Conservation (phyloP, 2,888 invertebrate genomes). For the Apamea anceps region DNA sequence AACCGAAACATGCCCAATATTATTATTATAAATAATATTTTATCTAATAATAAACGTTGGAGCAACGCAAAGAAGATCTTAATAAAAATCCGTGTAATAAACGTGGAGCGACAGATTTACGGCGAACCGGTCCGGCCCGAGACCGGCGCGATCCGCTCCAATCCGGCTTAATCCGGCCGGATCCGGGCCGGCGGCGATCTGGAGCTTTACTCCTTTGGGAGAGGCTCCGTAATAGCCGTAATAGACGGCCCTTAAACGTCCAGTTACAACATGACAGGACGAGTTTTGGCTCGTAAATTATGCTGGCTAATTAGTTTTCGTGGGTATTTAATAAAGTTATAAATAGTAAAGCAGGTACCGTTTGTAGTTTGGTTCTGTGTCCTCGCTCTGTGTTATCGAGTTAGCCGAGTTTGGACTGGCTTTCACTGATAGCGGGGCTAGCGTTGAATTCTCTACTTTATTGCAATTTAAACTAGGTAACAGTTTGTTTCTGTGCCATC, state of each 20-base stretch:
- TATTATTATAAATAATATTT: conserved; percentile 62
- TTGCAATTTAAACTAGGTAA: not conserved
- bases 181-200: conserved; percentile 69
- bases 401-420: conserved; percentile 20
- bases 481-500: not conserved
- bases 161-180: conserved; percentile 71
- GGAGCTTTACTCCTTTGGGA: conserved; percentile 68
- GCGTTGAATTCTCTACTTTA: conserved; percentile 4
- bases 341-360: conserved; percentile 57
- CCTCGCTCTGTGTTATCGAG: conserved; percentile 31
- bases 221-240: conserved; percentile 63
- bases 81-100: conserved; percentile 77
- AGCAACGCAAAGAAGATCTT: conserved; percentile 67
- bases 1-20: conserved; percentile 63
- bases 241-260: conserved; percentile 65
- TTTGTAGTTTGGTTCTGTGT: conserved; percentile 26
- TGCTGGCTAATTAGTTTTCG: conserved; percentile 66
- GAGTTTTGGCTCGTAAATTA: conserved; percentile 64
- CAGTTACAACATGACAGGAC: conserved; percentile 61
- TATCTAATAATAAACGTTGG: conserved; percentile 62
- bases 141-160: conserved; percentile 72
- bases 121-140: conserved; percentile 68
- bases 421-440: not conserved
- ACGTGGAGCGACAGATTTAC: conserved; percentile 76
- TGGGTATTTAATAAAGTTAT: conserved; percentile 64